Percentiles rank a stretch among this genome's conserved stretches.
Conservation (phyloP, 2,888 invertebrate genomes). For the Trichacis sp. region DNA sequence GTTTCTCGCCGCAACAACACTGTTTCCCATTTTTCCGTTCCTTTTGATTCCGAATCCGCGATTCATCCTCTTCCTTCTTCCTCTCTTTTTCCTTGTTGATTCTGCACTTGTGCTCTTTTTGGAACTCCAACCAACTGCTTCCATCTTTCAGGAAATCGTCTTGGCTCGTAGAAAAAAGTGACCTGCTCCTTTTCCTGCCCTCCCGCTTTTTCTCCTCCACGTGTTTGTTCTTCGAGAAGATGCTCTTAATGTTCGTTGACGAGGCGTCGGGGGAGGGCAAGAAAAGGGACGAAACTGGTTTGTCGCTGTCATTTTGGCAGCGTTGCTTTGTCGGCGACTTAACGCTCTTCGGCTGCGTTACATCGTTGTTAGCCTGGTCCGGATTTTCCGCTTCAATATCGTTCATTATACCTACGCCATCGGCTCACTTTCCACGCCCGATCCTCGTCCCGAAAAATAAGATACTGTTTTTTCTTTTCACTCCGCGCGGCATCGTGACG, state of each 20-base stretch:
- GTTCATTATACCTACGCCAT: constrained; percentile 37
- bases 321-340: neutral
- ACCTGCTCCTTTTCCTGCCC: constrained; percentile 46
- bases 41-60: neutral
- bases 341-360: neutral
- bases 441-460: neutral
- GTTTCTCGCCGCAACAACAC: neutral
- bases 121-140: constrained; percentile 23
- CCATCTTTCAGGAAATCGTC: constrained; percentile 37
- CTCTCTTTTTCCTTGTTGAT: constrained; percentile 6
- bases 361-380: constrained; percentile 35
- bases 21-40: constrained; percentile 4
- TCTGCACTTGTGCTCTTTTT: constrained; percentile 16
- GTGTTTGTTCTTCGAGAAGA: constrained; percentile 33
- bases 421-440: neutral
- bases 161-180: constrained; percentile 43
- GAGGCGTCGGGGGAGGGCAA: constrained; percentile 2
- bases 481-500: neutral
- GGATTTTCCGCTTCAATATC: constrained; percentile 34
- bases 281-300: neutral
- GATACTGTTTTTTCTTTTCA: neutral
- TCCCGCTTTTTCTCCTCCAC: constrained; percentile 27
- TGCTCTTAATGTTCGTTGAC: constrained; percentile 31
- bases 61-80: constrained; percentile 2
- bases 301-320: neutral